Conservation (phyloP, 2,888 invertebrate species). For the Didymodactylos carnosus region DNA sequence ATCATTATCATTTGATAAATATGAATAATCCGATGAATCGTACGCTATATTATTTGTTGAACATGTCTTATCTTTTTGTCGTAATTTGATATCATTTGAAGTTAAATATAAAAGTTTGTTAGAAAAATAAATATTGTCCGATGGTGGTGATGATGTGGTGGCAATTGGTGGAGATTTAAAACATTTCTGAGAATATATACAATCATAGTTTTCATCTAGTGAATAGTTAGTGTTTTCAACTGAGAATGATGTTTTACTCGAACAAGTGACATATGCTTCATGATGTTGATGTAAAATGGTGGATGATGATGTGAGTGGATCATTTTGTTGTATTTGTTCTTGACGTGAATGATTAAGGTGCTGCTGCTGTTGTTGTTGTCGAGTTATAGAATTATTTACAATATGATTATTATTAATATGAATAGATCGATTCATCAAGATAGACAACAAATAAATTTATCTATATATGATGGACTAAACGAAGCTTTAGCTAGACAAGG, state of each 20-base stretch:
- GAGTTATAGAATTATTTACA: neutral
- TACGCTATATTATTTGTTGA: too few species aligned
- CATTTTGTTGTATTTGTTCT: neutral
- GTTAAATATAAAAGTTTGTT: too few species aligned
- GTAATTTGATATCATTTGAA: too few species aligned
- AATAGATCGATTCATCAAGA: neutral
- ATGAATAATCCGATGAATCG: neutral
- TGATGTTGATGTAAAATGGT: neutral
- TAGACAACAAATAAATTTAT: neutral
- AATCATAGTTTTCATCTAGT: neutral
- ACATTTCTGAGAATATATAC: too few species aligned
- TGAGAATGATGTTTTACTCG: too few species aligned
- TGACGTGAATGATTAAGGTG: neutral
- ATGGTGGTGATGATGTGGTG: too few species aligned
- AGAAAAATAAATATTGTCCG: too few species aligned
- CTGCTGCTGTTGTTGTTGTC: neutral
- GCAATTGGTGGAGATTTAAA: too few species aligned
- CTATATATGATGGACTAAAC: neutral
- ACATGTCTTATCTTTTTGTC: too few species aligned
- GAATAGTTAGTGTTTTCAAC: too few species aligned
- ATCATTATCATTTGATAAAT: neutral
- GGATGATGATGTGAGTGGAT: neutral
- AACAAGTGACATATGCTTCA: too few species aligned
- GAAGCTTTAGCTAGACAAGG: neutral
- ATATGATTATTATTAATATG: neutral